Conservation (phyloP, 1,140 invertebrate species). For the Apolygus lucorum region DNA sequence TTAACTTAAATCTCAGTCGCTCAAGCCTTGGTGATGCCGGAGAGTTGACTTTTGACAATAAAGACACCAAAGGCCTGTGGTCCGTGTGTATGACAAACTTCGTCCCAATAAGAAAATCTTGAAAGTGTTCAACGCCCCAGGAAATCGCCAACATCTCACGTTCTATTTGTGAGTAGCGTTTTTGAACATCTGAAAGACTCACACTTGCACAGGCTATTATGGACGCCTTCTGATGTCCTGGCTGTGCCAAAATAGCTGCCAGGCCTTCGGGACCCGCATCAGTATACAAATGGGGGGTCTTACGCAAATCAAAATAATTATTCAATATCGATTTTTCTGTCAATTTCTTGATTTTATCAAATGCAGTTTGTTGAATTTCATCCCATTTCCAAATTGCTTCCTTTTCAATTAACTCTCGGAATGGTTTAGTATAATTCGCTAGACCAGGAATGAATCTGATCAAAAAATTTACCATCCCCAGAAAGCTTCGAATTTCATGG, state of each 20-base stretch:
- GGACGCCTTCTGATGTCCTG: neutral
- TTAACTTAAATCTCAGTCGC: neutral
- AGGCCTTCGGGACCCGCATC: neutral
- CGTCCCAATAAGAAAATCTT: neutral
- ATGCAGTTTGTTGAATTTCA: neutral
- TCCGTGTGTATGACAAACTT: neutral
- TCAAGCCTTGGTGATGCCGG: neutral
- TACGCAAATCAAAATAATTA: neutral
- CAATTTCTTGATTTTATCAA: neutral
- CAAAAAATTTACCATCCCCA: neutral
- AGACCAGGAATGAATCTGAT: neutral
- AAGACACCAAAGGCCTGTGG: neutral
- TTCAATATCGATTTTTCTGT: neutral
- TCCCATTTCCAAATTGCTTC: neutral
- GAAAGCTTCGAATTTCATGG: neutral
- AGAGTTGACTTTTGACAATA: neutral
- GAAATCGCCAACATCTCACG: neutral
- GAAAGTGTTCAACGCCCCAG: neutral
- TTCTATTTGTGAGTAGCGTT: neutral
- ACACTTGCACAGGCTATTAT: neutral
- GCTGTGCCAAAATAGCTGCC: neutral
- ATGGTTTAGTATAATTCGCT: neutral
- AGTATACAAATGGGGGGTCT: neutral
- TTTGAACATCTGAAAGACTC: neutral
- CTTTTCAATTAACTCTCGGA: neutral